Percentiles rank a stretch among this genome's conserved stretches.
These are phyloP conservation scores for Idaea aversata DNA, from an alignment of 2,888 invertebrate species.

Conservation along the genomic window DNA sequence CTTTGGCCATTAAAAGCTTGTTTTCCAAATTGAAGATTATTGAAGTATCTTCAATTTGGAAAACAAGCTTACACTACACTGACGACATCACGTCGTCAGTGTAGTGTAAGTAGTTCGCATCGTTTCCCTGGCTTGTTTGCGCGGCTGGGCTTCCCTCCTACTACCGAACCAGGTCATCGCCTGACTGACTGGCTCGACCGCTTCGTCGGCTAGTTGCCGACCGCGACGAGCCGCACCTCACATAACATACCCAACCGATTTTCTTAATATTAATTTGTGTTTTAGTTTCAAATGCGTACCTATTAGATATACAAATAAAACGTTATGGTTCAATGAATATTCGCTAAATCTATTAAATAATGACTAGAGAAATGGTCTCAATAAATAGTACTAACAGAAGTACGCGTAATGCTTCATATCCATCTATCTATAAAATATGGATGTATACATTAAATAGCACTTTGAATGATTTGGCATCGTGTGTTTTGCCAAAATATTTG, in stretches of 20 bases:
- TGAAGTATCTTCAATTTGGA: no score
- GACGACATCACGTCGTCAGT: constrained; percentile 15
- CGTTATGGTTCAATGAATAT: no score
- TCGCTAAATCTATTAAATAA: no score
- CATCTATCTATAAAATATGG: background rate
- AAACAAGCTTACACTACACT: no score
- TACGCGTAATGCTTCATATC: no score
- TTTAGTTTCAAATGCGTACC: no score
- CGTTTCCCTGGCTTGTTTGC: constrained; percentile 44
- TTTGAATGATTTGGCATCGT: background rate
- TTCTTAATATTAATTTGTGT: constrained; percentile 14
- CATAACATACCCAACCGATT: constrained; percentile 32
- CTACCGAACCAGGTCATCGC: constrained; percentile 68
- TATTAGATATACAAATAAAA: no score
- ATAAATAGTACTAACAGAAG: no score
- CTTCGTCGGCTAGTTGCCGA: constrained; percentile 48
- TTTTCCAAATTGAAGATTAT: background rate
- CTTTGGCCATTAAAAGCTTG: background rate
- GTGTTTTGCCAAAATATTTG: constrained; percentile 1
- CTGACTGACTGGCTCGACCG: constrained; percentile 59
- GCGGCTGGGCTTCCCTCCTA: constrained; percentile 58
- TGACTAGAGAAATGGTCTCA: no score
- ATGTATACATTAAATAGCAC: background rate
- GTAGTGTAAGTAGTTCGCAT: constrained; percentile 14
- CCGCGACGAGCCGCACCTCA: constrained; percentile 52